Percentiles rank a stretch among this genome's conserved stretches.
Conservation (phyloP, 2,797 vertebrate species). For the Alectoris magna region DNA sequence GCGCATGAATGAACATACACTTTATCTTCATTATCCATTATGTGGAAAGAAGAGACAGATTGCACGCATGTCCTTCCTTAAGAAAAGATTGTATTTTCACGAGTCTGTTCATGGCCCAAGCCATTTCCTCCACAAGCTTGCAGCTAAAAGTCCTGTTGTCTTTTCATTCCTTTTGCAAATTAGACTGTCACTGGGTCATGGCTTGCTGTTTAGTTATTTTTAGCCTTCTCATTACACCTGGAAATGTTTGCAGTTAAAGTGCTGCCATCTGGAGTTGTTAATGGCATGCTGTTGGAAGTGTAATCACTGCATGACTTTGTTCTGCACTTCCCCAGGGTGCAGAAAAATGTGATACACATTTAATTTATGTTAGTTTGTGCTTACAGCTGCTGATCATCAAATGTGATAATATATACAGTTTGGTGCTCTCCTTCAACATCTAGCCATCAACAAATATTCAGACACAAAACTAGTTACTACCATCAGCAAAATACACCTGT, state of each 20-base stretch:
- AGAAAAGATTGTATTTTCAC: not conserved
- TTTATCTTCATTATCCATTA: not conserved
- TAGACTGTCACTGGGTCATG: constrained; percentile 50
- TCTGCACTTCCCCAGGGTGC: constrained; percentile 54
- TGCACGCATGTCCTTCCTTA: not conserved
- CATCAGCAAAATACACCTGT: constrained; percentile 52
- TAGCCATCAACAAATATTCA: constrained; percentile 61
- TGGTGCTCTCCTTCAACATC: constrained; percentile 36
- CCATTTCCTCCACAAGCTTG: not conserved
- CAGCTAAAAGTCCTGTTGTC: constrained; percentile 17
- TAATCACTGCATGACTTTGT: constrained; percentile 67
- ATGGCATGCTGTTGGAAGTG: constrained; percentile 66
- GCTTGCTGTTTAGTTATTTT: constrained; percentile 64
- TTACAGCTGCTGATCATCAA: constrained; percentile 67
- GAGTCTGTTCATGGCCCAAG: not conserved
- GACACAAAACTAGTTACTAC: constrained; percentile 39
- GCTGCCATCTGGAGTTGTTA: constrained; percentile 77
- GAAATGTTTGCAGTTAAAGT: constrained; percentile 67
- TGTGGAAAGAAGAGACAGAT: not conserved
- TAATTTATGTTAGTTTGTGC: constrained; percentile 73
- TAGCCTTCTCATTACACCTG: constrained; percentile 67
- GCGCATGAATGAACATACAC: not conserved
- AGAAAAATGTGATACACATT: constrained; percentile 66
- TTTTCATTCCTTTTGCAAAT: constrained; percentile 56
- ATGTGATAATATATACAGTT: constrained; percentile 64